A percentile compares a stretch with the other conserved stretches of the same genome.
These are phyloP conservation scores for Zaprionus ornatus DNA, from an alignment of 1,140 invertebrate species.

Conservation along the genomic window DNA sequence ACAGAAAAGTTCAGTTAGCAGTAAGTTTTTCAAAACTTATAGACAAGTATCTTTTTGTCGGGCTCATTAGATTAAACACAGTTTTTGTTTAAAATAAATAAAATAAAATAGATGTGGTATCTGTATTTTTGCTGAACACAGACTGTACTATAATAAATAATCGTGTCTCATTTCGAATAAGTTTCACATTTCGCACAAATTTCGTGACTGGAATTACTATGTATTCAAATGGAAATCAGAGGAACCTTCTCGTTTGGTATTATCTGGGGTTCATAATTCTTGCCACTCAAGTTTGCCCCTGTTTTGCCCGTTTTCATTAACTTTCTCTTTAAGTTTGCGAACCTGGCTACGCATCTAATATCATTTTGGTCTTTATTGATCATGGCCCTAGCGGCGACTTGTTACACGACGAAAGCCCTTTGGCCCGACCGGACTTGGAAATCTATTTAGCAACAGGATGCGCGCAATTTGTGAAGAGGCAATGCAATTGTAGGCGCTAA, in stretches of 20 bases:
- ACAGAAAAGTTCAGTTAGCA: too few species aligned
- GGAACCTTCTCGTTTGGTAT: not conserved
- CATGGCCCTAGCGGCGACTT: slow-evolving; percentile 10
- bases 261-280: not conserved
- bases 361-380: slow-evolving; percentile 27
- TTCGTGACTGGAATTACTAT: not conserved
- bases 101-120: too few species aligned
- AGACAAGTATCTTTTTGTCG: too few species aligned
- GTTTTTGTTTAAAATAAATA: too few species aligned
- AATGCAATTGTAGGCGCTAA: slow-evolving; percentile 59
- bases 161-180: not conserved
- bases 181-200: not conserved
- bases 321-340: slow-evolving; percentile 21
- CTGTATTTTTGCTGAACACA: too few species aligned
- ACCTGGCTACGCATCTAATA: slow-evolving; percentile 1
- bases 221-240: not conserved
- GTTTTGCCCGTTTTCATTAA: slow-evolving; percentile 6
- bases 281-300: not conserved
- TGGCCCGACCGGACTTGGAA: slow-evolving; percentile 20
- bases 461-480: slow-evolving; percentile 60
- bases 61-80: too few species aligned
- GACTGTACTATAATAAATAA: too few species aligned
- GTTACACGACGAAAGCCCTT: not conserved
- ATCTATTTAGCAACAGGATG: slow-evolving; percentile 68
- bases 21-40: too few species aligned